Evolutionary conservation across 2,113 vertebrate genomes (phyloP), one percentile per base, ranked within the genome.

Genomic region (Xyrauchen texanus): DNA sequence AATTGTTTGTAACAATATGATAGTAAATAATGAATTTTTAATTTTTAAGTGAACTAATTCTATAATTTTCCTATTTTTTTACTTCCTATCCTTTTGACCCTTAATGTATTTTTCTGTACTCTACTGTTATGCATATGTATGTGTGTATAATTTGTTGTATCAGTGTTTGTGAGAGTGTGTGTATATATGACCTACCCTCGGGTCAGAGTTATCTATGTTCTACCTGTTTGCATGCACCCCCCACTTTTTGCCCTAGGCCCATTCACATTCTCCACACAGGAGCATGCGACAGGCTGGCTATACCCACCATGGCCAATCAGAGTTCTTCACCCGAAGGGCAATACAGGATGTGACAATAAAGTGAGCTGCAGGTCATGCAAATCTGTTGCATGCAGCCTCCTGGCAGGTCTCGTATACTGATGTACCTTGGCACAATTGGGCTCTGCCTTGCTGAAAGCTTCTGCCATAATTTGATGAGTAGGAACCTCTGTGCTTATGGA

Each of bases 251-350:
- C 74, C 63, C 16, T 4, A 81, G 47, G 77, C 82, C 49, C 12
- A 44, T 81, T 80, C 64, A 51, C 74, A 80, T 74, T 73, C 55
- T 42, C 42, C 49, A 72, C 60, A 76, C 34, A n/a, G 67, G 77
- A 76, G 11, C 66, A 76, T 62, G 67, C 77, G 82, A 61, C 72
- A 8, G 21, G 21, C 21, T 13, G 12, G 77, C 51, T 67, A 60
- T 45, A 65, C 44, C 15, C 11, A 5, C 64, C n/a, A 45, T 46
- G 65, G 13, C 71, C 79, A 81, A 81, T 75, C 79, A 68, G 53
- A 53, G 64, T n/a, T n/a, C 64, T 62, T 49, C 79, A 62, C 53
- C 71, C 57, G 10, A 60, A 44, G 73, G 71, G 44, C 42, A 10
- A 44, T 45, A 62, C 55, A 44, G 13, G 15, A 81, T 64, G 74